Conservation (phyloP, 2,113 vertebrate species). For the Rutilus rutilus region DNA sequence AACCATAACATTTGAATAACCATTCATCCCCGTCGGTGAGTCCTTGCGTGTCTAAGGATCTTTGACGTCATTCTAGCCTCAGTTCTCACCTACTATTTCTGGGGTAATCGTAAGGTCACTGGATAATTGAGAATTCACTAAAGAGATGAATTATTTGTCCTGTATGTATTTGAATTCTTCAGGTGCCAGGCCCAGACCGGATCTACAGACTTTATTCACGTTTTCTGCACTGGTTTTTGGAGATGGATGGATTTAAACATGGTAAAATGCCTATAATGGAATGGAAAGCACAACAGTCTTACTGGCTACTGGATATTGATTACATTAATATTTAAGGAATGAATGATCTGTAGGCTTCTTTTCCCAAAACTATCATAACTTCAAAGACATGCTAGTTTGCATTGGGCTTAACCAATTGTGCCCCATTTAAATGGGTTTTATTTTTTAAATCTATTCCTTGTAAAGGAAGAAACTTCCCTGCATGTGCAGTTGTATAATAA, state of each 20-base stretch:
- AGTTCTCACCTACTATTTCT: not conserved
- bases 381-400: not conserved
- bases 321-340: not conserved
- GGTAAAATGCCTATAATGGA: not conserved
- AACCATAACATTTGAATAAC: not conserved
- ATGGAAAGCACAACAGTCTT: not conserved
- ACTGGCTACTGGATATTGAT: not conserved
- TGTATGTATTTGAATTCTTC: not conserved
- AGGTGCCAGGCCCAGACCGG: not conserved
- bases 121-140: not conserved
- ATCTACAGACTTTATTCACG: not conserved
- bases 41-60: not conserved
- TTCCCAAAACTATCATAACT: no score
- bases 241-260: not conserved
- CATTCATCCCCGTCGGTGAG: not conserved
- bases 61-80: not conserved
- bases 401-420: not conserved
- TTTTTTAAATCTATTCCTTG: not conserved
- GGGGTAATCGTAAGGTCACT: not conserved
- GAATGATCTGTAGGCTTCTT: no score
- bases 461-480: constrained; percentile 13
- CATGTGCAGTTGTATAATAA: constrained; percentile 43
- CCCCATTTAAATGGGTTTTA: not conserved
- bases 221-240: not conserved
- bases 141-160: not conserved